Conservation (phyloP, 2,888 invertebrate genomes). For the Oligia fasciuncula region DNA sequence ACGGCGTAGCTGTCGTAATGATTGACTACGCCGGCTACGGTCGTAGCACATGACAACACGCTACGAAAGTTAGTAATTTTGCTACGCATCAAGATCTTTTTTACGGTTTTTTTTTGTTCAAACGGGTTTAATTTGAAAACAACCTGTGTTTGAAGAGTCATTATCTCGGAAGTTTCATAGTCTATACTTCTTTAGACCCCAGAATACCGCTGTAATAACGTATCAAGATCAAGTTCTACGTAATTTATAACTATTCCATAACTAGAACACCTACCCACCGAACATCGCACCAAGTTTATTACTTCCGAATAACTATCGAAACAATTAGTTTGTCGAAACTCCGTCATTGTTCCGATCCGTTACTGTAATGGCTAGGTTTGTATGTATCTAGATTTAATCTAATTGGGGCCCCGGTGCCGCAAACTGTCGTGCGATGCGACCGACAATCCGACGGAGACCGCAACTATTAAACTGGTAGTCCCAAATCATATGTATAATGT, state of each 20-base stretch:
- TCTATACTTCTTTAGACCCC: neutral
- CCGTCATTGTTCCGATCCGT: slow-evolving; percentile 59
- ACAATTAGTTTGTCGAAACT: slow-evolving; percentile 63
- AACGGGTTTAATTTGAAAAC: neutral
- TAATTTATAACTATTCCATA: neutral
- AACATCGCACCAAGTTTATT: slow-evolving; percentile 56
- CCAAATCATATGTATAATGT: slow-evolving; percentile 59
- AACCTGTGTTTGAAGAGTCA: neutral
- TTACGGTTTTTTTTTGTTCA: neutral
- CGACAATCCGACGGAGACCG: slow-evolving; percentile 61
- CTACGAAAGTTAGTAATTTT: slow-evolving; percentile 10
- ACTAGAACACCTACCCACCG: slow-evolving; percentile 15
- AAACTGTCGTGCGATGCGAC: slow-evolving; percentile 62
- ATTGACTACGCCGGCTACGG: slow-evolving; percentile 44
- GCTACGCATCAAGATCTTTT: neutral
- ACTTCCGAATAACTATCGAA: slow-evolving; percentile 62
- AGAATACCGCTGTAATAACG: neutral
- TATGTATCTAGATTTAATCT: slow-evolving; percentile 64
- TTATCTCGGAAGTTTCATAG: neutral
- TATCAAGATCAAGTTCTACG: neutral
- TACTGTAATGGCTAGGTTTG: slow-evolving; percentile 52
- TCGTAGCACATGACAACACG: slow-evolving; percentile 36
- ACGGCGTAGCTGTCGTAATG: slow-evolving; percentile 46
- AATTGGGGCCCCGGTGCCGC: slow-evolving; percentile 56
- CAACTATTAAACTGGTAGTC: slow-evolving; percentile 60